Base-by-base conservation (phyloP, 2,888 invertebrate species). In the Stenodema calcarata region DNA sequence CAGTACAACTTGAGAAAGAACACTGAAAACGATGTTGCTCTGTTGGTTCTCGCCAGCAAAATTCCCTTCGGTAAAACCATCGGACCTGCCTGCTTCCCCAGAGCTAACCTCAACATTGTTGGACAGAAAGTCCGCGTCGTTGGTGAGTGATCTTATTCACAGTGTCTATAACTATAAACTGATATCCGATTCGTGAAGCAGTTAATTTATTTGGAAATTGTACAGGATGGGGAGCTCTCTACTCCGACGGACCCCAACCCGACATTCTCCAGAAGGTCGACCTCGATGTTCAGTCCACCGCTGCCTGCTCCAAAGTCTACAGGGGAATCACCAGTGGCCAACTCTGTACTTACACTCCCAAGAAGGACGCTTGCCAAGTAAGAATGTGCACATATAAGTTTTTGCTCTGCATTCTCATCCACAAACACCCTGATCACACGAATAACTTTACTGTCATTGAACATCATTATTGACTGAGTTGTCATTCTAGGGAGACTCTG, bases 1-100 rank as follows among this genome's bases (percentile, higher is more conserved):
- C 16, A 78, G 50, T 42, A 88, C 3, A 93, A 90, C 87, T 90
- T 86, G 27, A 78, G 14, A 4, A 73, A 70, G 28, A 88, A 81
- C 27, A 44, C 83, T 3, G 89, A 90, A 35, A 92, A 94, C 88
- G 95, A 95, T 89, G 92, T 94, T 41, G 93, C 92, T 0, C 86
- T 95, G 0, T 80, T 94, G 0, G 90, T 89, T 54, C 90, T 92
- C 0, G 35, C 35, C 0, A 87, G 85, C 0, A 12, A 47, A 0
- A 94, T 95, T 0, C 23, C 14, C 16, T 94, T 93, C 89, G 93
- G 90, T 82, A 90, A 91, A 0, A 90, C 90, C 69, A 93, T 95
- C 2, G 93, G 93, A 0, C 94, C 95, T 0, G 93, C 91, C 28
- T 95, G 95, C 89, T 90, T 95, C 78, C 95, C 95, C 23, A 79